Conservation (phyloP, 1,140 invertebrate genomes). For the Drosophila busckii region DNA sequence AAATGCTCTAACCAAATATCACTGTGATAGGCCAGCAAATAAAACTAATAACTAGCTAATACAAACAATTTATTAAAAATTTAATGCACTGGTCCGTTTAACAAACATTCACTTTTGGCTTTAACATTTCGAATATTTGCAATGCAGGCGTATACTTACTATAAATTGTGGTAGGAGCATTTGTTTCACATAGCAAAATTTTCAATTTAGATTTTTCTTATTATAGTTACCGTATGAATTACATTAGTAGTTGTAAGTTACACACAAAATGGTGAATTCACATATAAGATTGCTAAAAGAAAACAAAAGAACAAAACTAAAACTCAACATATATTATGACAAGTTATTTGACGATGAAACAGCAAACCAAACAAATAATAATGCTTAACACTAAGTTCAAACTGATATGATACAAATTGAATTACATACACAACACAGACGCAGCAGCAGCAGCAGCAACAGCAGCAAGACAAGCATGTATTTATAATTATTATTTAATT, state of each 20-base stretch:
- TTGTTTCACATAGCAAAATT: constrained; percentile 15
- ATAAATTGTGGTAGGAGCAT: constrained; percentile 22
- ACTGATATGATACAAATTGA: constrained; percentile 52
- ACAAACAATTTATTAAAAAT: not conserved
- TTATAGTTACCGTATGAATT: constrained; percentile 54
- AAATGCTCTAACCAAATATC: constrained; percentile 34
- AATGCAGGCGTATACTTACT: too few species aligned
- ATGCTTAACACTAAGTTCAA: constrained; percentile 62
- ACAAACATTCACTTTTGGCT: too few species aligned
- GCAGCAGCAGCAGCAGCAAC: constrained; percentile 38
- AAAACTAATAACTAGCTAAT: not conserved
- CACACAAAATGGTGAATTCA: constrained; percentile 19
- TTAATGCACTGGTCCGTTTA: too few species aligned
- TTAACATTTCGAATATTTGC: constrained; percentile 2
- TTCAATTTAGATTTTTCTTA: constrained; percentile 35
- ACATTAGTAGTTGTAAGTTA: constrained; percentile 37
- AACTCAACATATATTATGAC: constrained; percentile 62
- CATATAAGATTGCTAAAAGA: constrained; percentile 63
- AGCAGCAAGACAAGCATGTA: constrained; percentile 52
- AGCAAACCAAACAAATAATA: constrained; percentile 32
- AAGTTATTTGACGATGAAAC: constrained; percentile 57
- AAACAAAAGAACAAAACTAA: too few species aligned
- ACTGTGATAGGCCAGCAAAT: not conserved
- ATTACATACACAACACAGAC: constrained; percentile 56
- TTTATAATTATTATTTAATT: constrained; percentile 77